phyloP scores from a whole-genome alignment of 2,888 invertebrate genomes.

The Noctua fimbriata region DNA sequence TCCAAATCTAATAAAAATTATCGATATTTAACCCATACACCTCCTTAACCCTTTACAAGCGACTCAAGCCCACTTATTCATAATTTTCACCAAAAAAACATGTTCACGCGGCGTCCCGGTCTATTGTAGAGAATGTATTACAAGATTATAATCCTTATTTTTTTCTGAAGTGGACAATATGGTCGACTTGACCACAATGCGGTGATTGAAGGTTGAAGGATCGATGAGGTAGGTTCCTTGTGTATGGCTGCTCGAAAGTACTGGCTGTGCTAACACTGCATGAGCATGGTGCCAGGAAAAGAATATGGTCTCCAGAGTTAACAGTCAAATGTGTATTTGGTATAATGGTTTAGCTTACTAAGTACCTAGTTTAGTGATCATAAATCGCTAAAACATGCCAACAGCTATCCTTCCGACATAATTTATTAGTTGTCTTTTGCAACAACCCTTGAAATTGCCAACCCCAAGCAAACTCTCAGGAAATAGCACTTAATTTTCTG shows the following conservation, averaged over 20 bases:
- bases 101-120: conserved; percentile 76
- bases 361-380: background rate
- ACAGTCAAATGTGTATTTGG: background rate
- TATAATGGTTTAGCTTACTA: background rate
- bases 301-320: background rate
- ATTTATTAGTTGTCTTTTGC: background rate
- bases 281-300: background rate
- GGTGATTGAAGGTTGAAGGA: conserved; percentile 76
- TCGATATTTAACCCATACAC: conserved; percentile 55
- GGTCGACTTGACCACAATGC: conserved; percentile 85
- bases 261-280: background rate
- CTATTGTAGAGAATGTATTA: conserved; percentile 77
- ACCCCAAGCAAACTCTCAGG: background rate
- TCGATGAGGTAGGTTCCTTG: conserved; percentile 65
- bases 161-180: conserved; percentile 78
- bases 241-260: conserved; percentile 43
- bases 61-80: conserved; percentile 85
- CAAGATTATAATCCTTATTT: conserved; percentile 84
- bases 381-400: background rate
- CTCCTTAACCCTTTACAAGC: conserved; percentile 67
- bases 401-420: background rate
- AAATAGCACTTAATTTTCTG: background rate
- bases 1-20: background rate
- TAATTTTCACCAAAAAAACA: conserved; percentile 80
- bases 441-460: background rate